A percentile compares a stretch with the other conserved stretches of the same genome.
phyloP scores from a whole-genome alignment of 2,113 vertebrate genomes.

The Tupaia tana region DNA sequence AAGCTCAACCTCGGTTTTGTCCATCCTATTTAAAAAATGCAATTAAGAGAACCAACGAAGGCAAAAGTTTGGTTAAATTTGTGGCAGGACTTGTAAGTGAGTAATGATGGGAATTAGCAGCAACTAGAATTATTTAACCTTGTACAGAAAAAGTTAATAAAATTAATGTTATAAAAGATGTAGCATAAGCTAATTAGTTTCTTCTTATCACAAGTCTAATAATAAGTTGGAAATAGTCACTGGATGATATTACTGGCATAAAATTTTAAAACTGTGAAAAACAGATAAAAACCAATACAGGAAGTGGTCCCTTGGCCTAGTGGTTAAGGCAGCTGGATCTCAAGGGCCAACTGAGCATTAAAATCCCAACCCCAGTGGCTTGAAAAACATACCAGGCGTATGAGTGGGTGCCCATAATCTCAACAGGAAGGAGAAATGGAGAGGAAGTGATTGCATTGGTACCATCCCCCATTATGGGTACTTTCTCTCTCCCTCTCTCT shows the following conservation, averaged over 20 bases:
- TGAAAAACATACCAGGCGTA: no score
- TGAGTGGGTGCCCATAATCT: no score
- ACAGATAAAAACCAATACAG: neutral
- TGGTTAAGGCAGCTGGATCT: no score
- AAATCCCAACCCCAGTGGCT: no score
- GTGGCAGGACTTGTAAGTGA: conserved; percentile 24
- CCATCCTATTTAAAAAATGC: neutral
- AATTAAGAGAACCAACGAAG: conserved; percentile 66
- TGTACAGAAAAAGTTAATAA: conserved; percentile 62
- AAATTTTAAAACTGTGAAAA: conserved; percentile 60
- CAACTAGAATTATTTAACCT: conserved; percentile 1
- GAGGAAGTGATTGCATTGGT: no score
- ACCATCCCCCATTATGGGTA: no score
- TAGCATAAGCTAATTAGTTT: conserved; percentile 31
- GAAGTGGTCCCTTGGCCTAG: no score
- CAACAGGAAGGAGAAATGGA: no score
- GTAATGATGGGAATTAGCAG: conserved; percentile 32
- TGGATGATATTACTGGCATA: neutral
- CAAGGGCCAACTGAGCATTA: no score
- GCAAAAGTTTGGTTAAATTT: conserved; percentile 28
- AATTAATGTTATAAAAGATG: conserved; percentile 39
- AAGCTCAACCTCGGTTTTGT: conserved; percentile 67
- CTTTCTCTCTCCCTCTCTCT: no score
- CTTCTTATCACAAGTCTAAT: neutral
- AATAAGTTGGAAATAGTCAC: neutral